These are phyloP conservation scores for Melanocharis versteri DNA, from an alignment of 2,113 vertebrate genomes.

Conservation along the genomic window DNA sequence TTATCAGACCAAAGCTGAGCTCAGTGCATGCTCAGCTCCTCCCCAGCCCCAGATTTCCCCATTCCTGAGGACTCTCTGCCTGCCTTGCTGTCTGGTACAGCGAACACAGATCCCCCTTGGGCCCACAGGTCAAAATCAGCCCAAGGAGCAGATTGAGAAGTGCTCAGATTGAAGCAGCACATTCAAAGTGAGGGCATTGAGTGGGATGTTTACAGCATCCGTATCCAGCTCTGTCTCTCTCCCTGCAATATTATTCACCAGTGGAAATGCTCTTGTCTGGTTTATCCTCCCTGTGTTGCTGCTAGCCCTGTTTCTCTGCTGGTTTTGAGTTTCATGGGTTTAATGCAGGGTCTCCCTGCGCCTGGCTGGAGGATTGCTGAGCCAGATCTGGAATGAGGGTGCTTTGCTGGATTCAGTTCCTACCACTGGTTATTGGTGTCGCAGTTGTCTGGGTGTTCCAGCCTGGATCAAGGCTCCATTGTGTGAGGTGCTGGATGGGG, in stretches of 20 bases:
- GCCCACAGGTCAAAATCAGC: slow-evolving; percentile 5
- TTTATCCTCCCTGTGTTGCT: not conserved
- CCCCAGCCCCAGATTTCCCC: slow-evolving; percentile 83
- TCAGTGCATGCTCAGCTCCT: slow-evolving; percentile 13
- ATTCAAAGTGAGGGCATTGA: not conserved
- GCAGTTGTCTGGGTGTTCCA: not conserved
- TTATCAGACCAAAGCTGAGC: slow-evolving; percentile 79
- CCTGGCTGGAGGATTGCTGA: not conserved
- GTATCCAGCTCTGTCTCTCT: not conserved
- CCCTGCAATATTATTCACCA: not conserved
- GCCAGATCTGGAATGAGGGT: not conserved
- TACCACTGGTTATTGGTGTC: not conserved
- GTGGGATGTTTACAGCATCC: not conserved
- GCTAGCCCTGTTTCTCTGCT: not conserved
- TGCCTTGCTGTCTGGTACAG: not conserved
- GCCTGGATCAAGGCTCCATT: slow-evolving; percentile 6
- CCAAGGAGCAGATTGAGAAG: slow-evolving; percentile 7
- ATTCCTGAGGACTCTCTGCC: not conserved
- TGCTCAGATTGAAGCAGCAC: not conserved
- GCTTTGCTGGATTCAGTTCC: not conserved
- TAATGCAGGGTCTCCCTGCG: not conserved
- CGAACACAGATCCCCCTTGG: not conserved
- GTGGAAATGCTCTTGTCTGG: not conserved
- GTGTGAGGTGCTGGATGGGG: not conserved
- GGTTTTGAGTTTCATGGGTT: not conserved